These are phyloP conservation scores for Eledone cirrhosa DNA, from an alignment of 2,888 invertebrate genomes.

Conservation along the genomic window DNA sequence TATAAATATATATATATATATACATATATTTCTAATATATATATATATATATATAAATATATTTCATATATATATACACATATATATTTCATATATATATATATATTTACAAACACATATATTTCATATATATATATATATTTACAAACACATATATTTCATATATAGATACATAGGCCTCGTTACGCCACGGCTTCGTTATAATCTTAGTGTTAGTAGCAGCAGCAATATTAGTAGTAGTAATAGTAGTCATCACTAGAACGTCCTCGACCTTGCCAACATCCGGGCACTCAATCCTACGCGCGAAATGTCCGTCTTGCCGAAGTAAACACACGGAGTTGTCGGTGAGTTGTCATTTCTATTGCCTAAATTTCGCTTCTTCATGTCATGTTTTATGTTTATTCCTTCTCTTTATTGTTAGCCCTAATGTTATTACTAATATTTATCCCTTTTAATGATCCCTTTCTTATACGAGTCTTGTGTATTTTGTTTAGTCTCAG, in stretches of 20 bases:
- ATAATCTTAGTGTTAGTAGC: too few species aligned
- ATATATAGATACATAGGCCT: too few species aligned
- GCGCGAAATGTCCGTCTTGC: conserved; percentile 25
- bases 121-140: background rate
- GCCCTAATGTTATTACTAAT: too few species aligned
- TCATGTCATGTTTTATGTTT: too few species aligned
- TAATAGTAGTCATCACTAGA: background rate
- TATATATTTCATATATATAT: background rate
- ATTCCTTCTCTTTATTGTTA: too few species aligned
- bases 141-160: too few species aligned
- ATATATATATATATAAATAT: background rate
- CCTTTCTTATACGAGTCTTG: too few species aligned
- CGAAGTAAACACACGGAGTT: conserved; percentile 24
- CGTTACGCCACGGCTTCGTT: too few species aligned
- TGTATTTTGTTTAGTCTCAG: too few species aligned
- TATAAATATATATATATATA: background rate
- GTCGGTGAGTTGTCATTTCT: background rate
- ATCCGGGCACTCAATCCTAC: conserved; percentile 19
- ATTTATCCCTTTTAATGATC: too few species aligned
- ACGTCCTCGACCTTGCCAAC: conserved; percentile 16
- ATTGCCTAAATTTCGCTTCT: too few species aligned
- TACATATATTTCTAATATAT: background rate
- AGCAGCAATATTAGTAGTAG: background rate
- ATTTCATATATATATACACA: background rate
- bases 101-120: background rate